Base-by-base conservation (phyloP, 2,113 vertebrate species). In the Saguinus midas region DNA sequence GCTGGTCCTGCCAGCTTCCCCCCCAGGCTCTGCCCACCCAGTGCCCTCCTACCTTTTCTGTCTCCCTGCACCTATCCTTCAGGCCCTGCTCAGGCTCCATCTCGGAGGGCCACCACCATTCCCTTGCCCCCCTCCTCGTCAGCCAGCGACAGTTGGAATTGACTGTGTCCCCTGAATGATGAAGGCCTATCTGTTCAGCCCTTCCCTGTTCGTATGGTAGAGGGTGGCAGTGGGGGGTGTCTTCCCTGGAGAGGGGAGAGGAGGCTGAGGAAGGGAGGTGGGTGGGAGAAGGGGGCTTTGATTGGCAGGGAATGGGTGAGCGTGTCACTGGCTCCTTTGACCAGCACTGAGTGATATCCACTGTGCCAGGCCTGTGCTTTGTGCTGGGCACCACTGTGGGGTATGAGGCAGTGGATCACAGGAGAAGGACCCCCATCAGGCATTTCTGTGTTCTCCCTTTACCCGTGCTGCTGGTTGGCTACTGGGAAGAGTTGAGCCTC, bases 11-110 rank as follows among this genome's bases (percentile, higher is more conserved):
- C 68, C 58, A 35, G 75, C 32, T 37, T 18, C 27, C 61, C 27
- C 27, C n/a, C 23, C 55, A 16, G 29, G n/a, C 64, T 61, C 58
- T 2, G 6, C 52, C 16, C 17, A 1, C 64, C 13, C 1, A 1
- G 3, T 0, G 12, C 43, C 40, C 32, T 37, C 29, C 70, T 1
- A 0, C 55, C 73, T 8, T 48, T 23, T n/a, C 25, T 2, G 2
- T 5, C 32, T n/a, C 3, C 48, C 35, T 37, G 17, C 1, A 3
- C 87, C 81, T 25, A 7, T 29, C 35, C 87, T 78, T 83, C 70
- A 35, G 32, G 61, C n/a, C 32, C n/a, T 29, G 25, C 66, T 64
- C 76, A 10, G 73, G 20, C n/a, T 57, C 20, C 76, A 11, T 58
- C 32, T n/a, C 43, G 35, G 72, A 89, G 50, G 37, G 89, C 29